Conservation (phyloP, 2,797 vertebrate species). For the Triplophysa bombifrons region DNA sequence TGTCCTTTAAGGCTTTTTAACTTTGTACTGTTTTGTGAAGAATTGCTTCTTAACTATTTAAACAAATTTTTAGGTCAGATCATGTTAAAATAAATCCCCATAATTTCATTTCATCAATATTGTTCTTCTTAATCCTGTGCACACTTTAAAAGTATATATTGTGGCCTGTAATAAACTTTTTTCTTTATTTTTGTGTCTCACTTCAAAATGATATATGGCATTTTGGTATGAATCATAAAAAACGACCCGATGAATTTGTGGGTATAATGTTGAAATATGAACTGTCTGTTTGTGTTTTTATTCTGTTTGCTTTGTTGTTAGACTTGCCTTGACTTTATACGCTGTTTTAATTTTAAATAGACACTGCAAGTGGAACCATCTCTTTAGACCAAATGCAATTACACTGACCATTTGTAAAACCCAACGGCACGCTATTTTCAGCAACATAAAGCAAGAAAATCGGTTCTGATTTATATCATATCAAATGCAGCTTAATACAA, state of each 20-base stretch:
- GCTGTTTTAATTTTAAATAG: neutral
- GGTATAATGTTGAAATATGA: neutral
- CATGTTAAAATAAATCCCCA: too few relatives aligned
- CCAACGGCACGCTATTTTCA: neutral
- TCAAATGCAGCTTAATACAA: neutral
- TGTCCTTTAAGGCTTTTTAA: neutral
- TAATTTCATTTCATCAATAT: too few relatives aligned
- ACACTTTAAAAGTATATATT: too few relatives aligned
- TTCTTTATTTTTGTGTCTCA: too few relatives aligned
- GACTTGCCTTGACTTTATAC: neutral
- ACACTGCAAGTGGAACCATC: neutral
- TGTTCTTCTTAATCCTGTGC: too few relatives aligned
- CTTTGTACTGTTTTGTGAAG: neutral
- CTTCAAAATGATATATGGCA: too few relatives aligned
- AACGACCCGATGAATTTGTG: neutral
- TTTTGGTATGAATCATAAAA: neutral
- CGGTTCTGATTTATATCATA: conserved; percentile 18
- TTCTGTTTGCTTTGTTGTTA: neutral
- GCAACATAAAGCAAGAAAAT: neutral
- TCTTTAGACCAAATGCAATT: conserved; percentile 4
- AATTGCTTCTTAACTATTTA: neutral
- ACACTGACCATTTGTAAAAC: conserved; percentile 12
- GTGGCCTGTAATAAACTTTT: too few relatives aligned
- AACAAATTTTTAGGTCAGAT: neutral
- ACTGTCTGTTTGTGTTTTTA: neutral